A percentile compares a stretch with the other conserved stretches of the same genome.
Evolutionary conservation across 2,888 invertebrate species (phyloP).

Genomic region (Adineta ricciae): DNA sequence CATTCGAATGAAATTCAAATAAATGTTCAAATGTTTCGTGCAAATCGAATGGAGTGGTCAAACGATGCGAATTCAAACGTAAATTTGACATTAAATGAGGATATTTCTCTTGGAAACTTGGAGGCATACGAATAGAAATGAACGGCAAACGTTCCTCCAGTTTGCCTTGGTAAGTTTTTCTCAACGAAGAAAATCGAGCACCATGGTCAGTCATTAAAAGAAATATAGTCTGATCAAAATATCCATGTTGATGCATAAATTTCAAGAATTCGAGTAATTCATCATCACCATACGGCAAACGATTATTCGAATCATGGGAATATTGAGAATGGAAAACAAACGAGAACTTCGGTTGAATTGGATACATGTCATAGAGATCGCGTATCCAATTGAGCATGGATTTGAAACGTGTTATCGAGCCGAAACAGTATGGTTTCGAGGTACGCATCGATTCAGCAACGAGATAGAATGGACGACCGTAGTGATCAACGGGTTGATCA

Average conservation of each 20-base stretch:
- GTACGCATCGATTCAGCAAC: background rate
- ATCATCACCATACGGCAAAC: slow-evolving; percentile 41
- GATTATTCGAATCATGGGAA: slow-evolving; percentile 43
- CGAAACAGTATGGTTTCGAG: slow-evolving; percentile 20
- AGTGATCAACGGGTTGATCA: slow-evolving; percentile 43
- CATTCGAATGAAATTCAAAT: slow-evolving; percentile 30
- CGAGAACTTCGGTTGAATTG: slow-evolving; percentile 41
- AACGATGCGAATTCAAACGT: slow-evolving; percentile 56
- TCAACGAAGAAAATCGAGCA: slow-evolving; percentile 71
- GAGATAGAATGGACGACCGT: slow-evolving; percentile 40
- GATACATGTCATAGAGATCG: slow-evolving; percentile 41
- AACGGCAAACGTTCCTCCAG: slow-evolving; percentile 79
- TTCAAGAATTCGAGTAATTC: slow-evolving; percentile 40
- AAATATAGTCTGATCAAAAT: slow-evolving; percentile 57
- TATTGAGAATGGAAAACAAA: slow-evolving; percentile 42
- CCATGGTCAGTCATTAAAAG: slow-evolving; percentile 77
- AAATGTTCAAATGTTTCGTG: slow-evolving; percentile 68
- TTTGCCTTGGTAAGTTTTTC: slow-evolving; percentile 65
- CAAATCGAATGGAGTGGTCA: slow-evolving; percentile 75
- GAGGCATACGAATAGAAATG: slow-evolving; percentile 63
- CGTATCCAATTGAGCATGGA: slow-evolving; percentile 39
- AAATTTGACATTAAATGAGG: slow-evolving; percentile 60
- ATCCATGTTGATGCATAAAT: slow-evolving; percentile 36
- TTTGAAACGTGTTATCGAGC: slow-evolving; percentile 26
- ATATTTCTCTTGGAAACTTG: slow-evolving; percentile 61